Base-by-base conservation (phyloP, 2,888 invertebrate genomes). In the Cantharis rufa region DNA sequence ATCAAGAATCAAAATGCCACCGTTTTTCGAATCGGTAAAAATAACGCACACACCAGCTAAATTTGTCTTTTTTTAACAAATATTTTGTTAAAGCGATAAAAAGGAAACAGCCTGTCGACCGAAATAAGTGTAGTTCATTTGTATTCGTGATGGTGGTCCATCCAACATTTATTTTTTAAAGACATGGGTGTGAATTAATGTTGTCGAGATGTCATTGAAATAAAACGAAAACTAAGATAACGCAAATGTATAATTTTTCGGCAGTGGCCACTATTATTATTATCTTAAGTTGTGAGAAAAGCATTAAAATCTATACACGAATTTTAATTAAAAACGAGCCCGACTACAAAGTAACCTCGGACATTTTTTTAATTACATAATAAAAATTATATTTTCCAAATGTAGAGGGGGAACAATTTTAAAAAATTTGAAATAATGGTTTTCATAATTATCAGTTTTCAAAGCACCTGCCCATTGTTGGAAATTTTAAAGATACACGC, bases 1-100 rank as follows among this genome's bases (percentile, higher is more conserved):
- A 79, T 68, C 75, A 77, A 68, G 71, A 64, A 62, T 63, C 69
- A 71, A 70, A 77, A 74, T 74, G 76, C 79, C 77, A 77, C 77
- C 48, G 79, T 70, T 72, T 73, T 72, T 74, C 64, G 27, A 28
- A 4, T 15, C 74, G 21, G n/a, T 16, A 16, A 62, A 73, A 62
- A 78, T 82, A 15, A 27, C 69, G 15, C n/a, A 21, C 24, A 66
- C 64, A 66, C 13, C 21, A 66, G n/a, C 64, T 66, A 62, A 21
- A 21, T 70, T 70, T 61, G 16, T 70, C 18, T 61, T 62, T 70
- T 48, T 70, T 62, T 18, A 70, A n/a, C 32, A 15, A 18, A 70
- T 28, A 16, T 16, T 32, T 70, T 70, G 27, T 70, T 15, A 15
- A 28, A 15, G 24, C n/a, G 28, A 68, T 68, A 68, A 68, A 68